Evolutionary conservation across 2,888 invertebrate genomes (phyloP), one percentile per base, ranked within the genome.

Genomic region (Tuta absoluta): DNA sequence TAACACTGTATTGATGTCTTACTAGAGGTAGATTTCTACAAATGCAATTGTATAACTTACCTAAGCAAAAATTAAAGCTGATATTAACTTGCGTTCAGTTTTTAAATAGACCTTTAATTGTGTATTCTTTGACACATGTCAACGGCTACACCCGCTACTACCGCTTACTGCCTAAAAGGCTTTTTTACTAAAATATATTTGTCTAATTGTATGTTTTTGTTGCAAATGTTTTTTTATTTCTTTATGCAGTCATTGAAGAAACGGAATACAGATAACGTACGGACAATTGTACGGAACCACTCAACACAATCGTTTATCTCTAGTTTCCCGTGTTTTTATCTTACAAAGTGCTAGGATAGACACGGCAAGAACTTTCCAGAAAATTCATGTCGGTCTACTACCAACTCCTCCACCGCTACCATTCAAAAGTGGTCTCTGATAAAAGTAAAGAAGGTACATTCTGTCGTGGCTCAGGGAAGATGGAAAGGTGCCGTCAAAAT

Each of bases 311-410:
- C 7, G 14, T 56, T n/a, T 8, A 33, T 17, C 56, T 56, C 8
- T 17, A 17, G 56, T 33, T 24, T 56, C 24, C 19, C 56, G 33
- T 56, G 33, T 56, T 91, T 89, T 91, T 91, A 91, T 90, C 89
- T 89, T 86, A 87, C 91, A 90, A 90, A 90, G 89, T 90, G 87
- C 88, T 89, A 84, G 84, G 86, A 87, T 87, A 90, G 89, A 90
- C 89, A 88, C 86, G 80, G 80, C 78, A 83, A 84, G 88, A 89
- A 90, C 81, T 88, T 88, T 85, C 81, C 80, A 86, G 87, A 88
- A 89, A 89, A 89, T 87, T 88, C 89, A 89, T 87, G 82, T 80
- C n/a, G n/a, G n/a, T n/a, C 73, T 57, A 59, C n/a, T 10, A 62
- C 21, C 66, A 82, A 79, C 71, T 71, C 62, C 8, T n/a, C 8